A percentile compares a stretch with the other conserved stretches of the same genome.
Evolutionary conservation across 2,797 vertebrate species (phyloP).

Genomic region (Aulostomus chinensis): DNA sequence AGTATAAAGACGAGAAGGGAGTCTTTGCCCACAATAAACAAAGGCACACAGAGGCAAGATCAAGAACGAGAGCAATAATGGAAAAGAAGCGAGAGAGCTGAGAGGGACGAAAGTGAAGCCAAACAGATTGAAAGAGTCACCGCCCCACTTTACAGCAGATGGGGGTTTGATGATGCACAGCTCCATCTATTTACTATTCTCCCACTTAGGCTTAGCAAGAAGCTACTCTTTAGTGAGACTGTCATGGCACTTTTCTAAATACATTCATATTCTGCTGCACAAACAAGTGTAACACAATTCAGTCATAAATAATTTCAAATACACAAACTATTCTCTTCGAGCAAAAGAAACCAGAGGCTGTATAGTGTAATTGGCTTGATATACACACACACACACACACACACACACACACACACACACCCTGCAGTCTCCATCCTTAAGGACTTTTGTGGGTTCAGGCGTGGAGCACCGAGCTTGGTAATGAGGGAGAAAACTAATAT

Average conservation of each 20-base stretch:
- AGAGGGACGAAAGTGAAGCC: constrained; percentile 37
- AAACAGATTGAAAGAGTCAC: constrained; percentile 77
- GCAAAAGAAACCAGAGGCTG: constrained; percentile 26
- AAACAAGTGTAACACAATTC: constrained; percentile 51
- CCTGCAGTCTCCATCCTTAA: constrained; percentile 50
- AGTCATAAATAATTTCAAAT: not conserved
- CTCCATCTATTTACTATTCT: constrained; percentile 70
- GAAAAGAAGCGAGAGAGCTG: constrained; percentile 26
- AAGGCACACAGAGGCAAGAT: constrained; percentile 41
- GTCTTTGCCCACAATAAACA: constrained; percentile 43
- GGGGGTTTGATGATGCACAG: constrained; percentile 73
- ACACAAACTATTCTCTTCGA: constrained; percentile 10
- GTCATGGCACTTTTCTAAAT: constrained; percentile 45
- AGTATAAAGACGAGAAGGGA: constrained; percentile 38
- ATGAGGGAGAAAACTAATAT: constrained; percentile 73
- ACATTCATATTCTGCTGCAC: constrained; percentile 47
- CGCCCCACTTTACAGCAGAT: constrained; percentile 72
- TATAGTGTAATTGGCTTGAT: constrained; percentile 41
- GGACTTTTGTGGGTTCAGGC: constrained; percentile 56
- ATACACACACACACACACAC: constrained; percentile 25
- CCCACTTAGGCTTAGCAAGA: constrained; percentile 64
- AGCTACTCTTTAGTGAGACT: constrained; percentile 55
- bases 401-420: constrained; percentile 41
- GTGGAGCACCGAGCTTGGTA: constrained; percentile 52
- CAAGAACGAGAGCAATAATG: constrained; percentile 60